Percentiles rank a stretch among this genome's conserved stretches.
Conservation (phyloP, 23 tunicate genomes). For the Phallusia fumigata region DNA sequence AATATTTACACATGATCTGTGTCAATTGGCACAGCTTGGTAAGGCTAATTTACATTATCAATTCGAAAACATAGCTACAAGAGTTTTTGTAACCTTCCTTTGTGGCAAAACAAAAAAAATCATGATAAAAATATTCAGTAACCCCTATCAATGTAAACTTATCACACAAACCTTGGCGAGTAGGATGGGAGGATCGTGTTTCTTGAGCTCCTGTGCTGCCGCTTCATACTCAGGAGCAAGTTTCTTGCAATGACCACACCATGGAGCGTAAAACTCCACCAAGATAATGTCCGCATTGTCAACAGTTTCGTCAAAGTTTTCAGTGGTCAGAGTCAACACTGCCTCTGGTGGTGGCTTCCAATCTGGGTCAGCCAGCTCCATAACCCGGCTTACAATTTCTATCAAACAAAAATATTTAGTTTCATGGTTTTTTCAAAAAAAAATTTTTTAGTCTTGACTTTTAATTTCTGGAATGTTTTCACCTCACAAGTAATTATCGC, state of each 20-base stretch:
- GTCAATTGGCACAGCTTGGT: too few species aligned
- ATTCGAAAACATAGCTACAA: too few species aligned
- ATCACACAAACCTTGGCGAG: slow-evolving; percentile 61
- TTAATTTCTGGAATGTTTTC: too few species aligned
- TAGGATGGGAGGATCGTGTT: slow-evolving; percentile 67
- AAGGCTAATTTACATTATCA: too few species aligned
- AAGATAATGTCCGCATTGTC: slow-evolving; percentile 76
- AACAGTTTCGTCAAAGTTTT: slow-evolving; percentile 77
- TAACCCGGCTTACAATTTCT: slow-evolving; percentile 54
- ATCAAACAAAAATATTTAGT: background rate
- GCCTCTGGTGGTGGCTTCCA: slow-evolving; percentile 98
- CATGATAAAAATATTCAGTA: too few species aligned
- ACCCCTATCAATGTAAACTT: background rate
- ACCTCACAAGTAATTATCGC: too few species aligned
- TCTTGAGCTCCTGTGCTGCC: slow-evolving; percentile 81
- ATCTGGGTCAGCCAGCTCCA: slow-evolving; percentile 81
- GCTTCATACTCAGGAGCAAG: slow-evolving; percentile 93
- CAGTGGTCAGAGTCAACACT: slow-evolving; percentile 67
- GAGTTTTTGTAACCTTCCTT: too few species aligned
- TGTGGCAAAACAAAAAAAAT: too few species aligned
- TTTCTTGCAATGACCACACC: slow-evolving; percentile 99
- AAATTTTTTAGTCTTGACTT: too few species aligned
- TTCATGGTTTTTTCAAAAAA: too few species aligned
- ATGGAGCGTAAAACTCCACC: slow-evolving; percentile 99
- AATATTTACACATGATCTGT: too few species aligned